Base-by-base conservation (phyloP, 64 coral and sea anemone genomes). In the Porites australiensis region DNA sequence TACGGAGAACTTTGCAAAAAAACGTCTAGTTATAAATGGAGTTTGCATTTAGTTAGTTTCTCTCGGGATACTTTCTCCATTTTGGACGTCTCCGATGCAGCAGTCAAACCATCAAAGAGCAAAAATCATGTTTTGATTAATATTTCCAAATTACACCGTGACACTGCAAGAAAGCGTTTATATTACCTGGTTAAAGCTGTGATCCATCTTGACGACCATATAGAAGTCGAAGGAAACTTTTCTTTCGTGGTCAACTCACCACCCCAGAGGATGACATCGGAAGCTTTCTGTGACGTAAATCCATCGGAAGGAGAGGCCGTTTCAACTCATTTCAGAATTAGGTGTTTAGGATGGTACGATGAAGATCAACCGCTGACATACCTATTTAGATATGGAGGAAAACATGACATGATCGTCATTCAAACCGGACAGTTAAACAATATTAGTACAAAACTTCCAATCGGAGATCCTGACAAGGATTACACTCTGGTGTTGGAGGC, bases 11-110 rank as follows among this genome's bases (percentile, higher is more conserved):
- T 21, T 10, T 93, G 91, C 47, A 6, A 4, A 66, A 77, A 79
- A 5, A 23, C 71, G 9, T 63, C n/a, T 11, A 68, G 67, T 4
- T 93, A 93, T 53, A 43, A 15, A 13, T 93, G 91, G 91, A 84
- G 45, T 22, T 47, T 84, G 3, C 13, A 68, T 84, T 13, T 51
- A 14, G 16, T 58, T 15, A n/a, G 6, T 4, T 37, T 37, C 27
- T 37, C 27, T 37, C 27, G 27, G 27, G 22, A 69, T 2, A 8
- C n/a, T 44, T 51, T 47, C 3, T 65, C 81, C 12, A 8, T 84
- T 51, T 51, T 16, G 8, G 14, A 50, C 13, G 61, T 84, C 7
- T 2, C 2, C 8, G n/a, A 70, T n/a, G 4, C 51, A 12, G 22
- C 11, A 68, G 52, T 23, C 22, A 12, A 67, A 45, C 18, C 46